Evolutionary conservation across 2,888 invertebrate genomes (phyloP).

Genomic region (Polydrusus cervinus): DNA sequence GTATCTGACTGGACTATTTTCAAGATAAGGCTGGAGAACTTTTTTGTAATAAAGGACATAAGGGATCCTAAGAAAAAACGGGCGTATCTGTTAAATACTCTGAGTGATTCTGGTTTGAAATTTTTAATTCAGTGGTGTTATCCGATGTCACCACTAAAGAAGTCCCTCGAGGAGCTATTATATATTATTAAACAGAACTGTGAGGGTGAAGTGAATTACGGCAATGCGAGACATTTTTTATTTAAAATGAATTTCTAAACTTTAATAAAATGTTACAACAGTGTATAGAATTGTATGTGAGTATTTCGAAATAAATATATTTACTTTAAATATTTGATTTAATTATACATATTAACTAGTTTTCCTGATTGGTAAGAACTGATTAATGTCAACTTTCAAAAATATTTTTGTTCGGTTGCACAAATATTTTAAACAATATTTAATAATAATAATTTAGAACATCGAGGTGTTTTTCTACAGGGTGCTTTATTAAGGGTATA

Average conservation of each 20-base stretch:
- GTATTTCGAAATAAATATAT: background rate
- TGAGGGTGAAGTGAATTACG: background rate
- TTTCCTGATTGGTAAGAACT: too few relatives aligned
- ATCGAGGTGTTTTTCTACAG: too few relatives aligned
- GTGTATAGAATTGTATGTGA: too few relatives aligned
- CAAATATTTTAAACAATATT: too few relatives aligned
- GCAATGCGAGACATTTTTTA: background rate
- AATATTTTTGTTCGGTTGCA: too few relatives aligned
- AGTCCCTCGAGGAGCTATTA: background rate
- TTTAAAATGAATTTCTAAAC: background rate
- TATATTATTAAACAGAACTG: background rate
- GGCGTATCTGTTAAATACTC: constrained; percentile 3
- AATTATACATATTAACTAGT: too few relatives aligned
- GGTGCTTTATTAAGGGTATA: too few relatives aligned
- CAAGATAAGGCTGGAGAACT: constrained; percentile 6
- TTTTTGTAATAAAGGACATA: constrained; percentile 7
- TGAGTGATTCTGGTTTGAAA: constrained; percentile 5
- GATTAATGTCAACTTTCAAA: too few relatives aligned
- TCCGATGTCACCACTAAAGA: background rate
- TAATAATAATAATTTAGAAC: too few relatives aligned
- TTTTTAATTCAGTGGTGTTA: constrained; percentile 8
- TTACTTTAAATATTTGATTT: too few relatives aligned
- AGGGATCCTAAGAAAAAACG: constrained; percentile 9
- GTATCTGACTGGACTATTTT: constrained; percentile 9
- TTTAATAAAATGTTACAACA: too few relatives aligned